phyloP scores from a whole-genome alignment of 1,140 invertebrate genomes.

The Geopemphigus sp. region DNA sequence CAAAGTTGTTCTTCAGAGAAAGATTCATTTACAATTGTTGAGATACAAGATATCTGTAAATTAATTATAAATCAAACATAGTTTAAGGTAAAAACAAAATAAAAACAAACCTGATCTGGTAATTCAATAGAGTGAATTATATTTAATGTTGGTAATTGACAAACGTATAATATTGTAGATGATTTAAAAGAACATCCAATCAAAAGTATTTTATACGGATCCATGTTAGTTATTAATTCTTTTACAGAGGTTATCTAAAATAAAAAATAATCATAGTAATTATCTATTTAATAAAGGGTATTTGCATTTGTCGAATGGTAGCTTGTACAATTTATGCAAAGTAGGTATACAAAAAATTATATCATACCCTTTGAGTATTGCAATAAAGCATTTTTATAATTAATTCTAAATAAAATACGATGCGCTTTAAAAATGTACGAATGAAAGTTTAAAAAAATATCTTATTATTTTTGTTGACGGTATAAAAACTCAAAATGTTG shows the following conservation, averaged over 20 bases:
- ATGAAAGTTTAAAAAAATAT: no score
- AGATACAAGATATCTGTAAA: constrained; percentile 18
- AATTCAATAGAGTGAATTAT: constrained; percentile 25
- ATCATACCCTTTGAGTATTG: no score
- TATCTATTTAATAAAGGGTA: no score
- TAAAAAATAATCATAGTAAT: no score
- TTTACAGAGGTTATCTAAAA: constrained; percentile 20
- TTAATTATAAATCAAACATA: background rate
- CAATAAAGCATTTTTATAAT: no score
- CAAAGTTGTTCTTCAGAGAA: constrained; percentile 11
- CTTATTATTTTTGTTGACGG: no score
- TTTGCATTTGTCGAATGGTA: no score
- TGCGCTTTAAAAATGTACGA: no score
- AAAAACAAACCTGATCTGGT: constrained; percentile 3
- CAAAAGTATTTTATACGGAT: background rate
- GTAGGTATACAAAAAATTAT: no score
- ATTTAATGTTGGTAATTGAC: constrained; percentile 32
- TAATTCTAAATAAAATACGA: no score
- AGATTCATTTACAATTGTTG: background rate
- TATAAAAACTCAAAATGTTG: no score
- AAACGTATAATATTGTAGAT: constrained; percentile 10
- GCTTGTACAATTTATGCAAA: no score
- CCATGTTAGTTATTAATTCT: background rate
- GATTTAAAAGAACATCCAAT: constrained; percentile 35
- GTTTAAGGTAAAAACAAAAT: background rate